These are phyloP conservation scores for Podotricha telesiphe DNA, from an alignment of 2,888 invertebrate genomes.

Conservation along the genomic window DNA sequence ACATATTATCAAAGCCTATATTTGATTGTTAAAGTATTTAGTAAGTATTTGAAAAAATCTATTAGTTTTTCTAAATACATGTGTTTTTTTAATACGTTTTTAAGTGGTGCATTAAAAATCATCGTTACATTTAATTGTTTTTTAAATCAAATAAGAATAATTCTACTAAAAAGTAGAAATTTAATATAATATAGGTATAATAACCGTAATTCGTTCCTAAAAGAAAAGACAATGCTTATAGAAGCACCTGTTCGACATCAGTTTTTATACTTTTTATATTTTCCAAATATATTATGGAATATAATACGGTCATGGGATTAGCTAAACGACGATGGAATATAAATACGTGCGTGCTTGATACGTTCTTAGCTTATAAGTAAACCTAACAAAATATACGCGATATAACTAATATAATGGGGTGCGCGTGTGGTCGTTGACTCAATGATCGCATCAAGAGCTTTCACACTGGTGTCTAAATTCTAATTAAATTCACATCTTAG, in stretches of 20 bases:
- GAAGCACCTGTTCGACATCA: background rate
- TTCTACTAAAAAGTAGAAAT: too few species aligned
- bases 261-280: background rate
- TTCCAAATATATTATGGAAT: constrained; percentile 3
- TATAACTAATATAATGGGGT: background rate
- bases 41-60: too few species aligned
- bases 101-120: too few species aligned
- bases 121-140: too few species aligned
- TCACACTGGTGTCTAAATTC: background rate
- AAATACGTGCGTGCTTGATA: constrained; percentile 5
- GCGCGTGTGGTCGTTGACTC: constrained; percentile 3
- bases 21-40: too few species aligned
- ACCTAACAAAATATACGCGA: background rate
- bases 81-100: too few species aligned
- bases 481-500: background rate
- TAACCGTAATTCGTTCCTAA: background rate
- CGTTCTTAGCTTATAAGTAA: background rate
- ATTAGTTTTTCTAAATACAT: too few species aligned
- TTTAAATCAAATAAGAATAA: too few species aligned
- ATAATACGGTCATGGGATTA: constrained; percentile 6
- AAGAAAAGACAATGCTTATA: background rate
- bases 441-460: background rate
- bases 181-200: background rate
- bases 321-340: constrained; percentile 12
- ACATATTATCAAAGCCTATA: too few species aligned